phyloP scores from a whole-genome alignment of 2,113 vertebrate genomes.

The Calyptommatus sinebrachiatus region DNA sequence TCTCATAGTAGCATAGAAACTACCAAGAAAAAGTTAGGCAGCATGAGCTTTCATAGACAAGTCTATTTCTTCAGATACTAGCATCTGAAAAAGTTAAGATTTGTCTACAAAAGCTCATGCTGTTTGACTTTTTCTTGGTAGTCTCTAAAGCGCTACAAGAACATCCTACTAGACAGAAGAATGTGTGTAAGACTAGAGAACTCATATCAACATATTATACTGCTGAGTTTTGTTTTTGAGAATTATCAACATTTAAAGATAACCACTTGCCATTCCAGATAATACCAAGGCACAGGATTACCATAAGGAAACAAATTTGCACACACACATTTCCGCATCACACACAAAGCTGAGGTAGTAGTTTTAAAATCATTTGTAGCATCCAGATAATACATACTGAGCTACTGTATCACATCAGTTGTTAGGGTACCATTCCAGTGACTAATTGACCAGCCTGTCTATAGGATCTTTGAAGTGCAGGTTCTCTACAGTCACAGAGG shows the following conservation, averaged over 20 bases:
- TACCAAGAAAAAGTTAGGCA: no score
- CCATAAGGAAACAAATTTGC: neutral
- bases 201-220: neutral
- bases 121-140: no score
- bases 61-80: no score
- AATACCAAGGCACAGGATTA: neutral
- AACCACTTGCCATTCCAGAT: neutral
- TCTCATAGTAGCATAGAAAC: no score
- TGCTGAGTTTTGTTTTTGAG: accelerated
- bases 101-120: no score
- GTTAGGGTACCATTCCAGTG: constrained; percentile 25
- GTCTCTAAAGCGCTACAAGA: no score
- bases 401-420: constrained; percentile 50
- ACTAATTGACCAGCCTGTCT: constrained; percentile 42
- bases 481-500: constrained; percentile 4
- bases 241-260: neutral
- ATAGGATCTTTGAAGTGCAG: constrained; percentile 21
- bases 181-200: constrained; percentile 32
- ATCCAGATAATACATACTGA: constrained; percentile 53
- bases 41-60: no score
- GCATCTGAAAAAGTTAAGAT: no score
- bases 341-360: neutral
- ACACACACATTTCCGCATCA: no score
- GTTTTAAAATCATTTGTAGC: constrained; percentile 40
- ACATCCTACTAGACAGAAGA: neutral